Evolutionary conservation across 2,113 vertebrate species (phyloP).

Genomic region (Plecotus auritus): DNA sequence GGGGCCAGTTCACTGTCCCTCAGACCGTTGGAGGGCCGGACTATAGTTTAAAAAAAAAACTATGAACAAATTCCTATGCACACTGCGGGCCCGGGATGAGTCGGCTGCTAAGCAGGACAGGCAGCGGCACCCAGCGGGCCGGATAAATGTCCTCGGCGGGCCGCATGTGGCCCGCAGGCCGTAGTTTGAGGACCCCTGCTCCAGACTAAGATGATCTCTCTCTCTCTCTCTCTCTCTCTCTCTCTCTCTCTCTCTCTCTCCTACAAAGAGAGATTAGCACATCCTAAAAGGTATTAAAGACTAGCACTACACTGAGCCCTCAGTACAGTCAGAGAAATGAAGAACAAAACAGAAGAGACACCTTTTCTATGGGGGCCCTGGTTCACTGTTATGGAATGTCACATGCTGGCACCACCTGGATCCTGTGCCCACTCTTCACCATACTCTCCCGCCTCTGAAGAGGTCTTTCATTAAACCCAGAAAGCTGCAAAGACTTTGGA

Average conservation of each 20-base stretch:
- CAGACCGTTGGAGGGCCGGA: no score
- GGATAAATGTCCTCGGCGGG: no score
- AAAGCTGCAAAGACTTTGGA: neutral
- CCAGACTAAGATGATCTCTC: neutral
- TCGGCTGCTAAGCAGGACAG: no score
- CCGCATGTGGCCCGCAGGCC: no score
- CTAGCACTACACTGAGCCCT: neutral
- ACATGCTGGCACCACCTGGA: neutral
- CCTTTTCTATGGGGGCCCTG: neutral
- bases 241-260: neutral
- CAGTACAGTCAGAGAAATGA: neutral
- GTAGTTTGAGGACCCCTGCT: no score
- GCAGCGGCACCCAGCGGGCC: no score
- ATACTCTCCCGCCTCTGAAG: neutral
- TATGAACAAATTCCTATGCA: no score
- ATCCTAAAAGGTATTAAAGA: slow-evolving; percentile 14
- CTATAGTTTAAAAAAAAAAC: no score
- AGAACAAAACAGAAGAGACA: neutral
- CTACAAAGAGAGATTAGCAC: neutral
- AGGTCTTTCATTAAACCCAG: neutral
- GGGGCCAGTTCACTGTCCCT: no score
- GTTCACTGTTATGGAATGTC: neutral
- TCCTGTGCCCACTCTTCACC: neutral
- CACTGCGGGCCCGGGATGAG: no score
- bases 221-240: neutral